Conservation (phyloP, 2,113 vertebrate species). For the Gobio gobio region DNA sequence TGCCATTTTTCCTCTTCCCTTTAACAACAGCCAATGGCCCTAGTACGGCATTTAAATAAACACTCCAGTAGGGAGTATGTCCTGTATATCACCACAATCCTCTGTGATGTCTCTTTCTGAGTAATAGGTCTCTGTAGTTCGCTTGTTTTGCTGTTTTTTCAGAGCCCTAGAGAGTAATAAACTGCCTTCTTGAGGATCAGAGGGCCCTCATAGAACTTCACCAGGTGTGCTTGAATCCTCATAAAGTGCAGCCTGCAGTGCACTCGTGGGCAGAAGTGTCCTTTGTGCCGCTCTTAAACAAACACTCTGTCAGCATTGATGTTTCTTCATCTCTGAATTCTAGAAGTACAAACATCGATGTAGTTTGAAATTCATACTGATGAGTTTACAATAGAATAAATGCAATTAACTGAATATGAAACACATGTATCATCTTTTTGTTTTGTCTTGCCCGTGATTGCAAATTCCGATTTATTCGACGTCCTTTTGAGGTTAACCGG, state of each 20-base stretch:
- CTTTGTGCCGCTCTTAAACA: constrained; percentile 47
- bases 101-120: constrained; percentile 72
- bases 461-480: constrained; percentile 53
- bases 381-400: not conserved
- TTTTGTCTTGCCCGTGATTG: constrained; percentile 43
- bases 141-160: constrained; percentile 75
- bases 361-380: constrained; percentile 8
- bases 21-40: not conserved
- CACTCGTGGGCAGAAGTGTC: constrained; percentile 58
- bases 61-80: constrained; percentile 29
- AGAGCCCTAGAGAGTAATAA: constrained; percentile 74
- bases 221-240: constrained; percentile 71
- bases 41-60: constrained; percentile 6
- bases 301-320: constrained; percentile 26
- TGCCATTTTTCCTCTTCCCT: not conserved
- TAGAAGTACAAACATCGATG: not conserved
- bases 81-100: constrained; percentile 41
- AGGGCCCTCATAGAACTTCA: constrained; percentile 70
- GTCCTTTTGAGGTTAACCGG: constrained; percentile 63
- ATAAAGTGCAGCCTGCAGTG: constrained; percentile 65
- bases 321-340: constrained; percentile 2
- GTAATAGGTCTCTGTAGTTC: constrained; percentile 76
- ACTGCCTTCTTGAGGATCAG: constrained; percentile 72
- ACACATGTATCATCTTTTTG: constrained; percentile 58
- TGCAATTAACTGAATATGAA: constrained; percentile 51